Base-by-base conservation (phyloP, 1,140 invertebrate genomes). In the Cherax quadricarinatus region DNA sequence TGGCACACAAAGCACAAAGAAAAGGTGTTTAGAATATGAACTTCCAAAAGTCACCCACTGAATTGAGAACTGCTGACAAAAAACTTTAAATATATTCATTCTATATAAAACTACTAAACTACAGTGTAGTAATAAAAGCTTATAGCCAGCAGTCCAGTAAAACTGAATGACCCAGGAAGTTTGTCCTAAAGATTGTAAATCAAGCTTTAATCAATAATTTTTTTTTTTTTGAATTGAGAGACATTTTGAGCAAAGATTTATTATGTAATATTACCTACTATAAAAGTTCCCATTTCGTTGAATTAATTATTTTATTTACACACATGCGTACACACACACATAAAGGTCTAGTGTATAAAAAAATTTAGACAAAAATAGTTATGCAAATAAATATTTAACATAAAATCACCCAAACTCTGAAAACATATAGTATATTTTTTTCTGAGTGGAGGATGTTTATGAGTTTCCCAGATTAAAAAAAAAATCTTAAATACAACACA, bases 31-130 rank as follows among this genome's bases (percentile, higher is more conserved):
- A 83, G 51, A 83, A 83, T 83, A 83, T n/a, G 51, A 83, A 53
- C 81, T 83, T 83, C 57, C 81, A 57, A n/a, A 81, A 57, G 51
- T 60, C 81, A 83, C 16, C 51, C 57, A 57, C 30, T 57, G 18
- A 21, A 51, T 21, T n/a, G 30, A 60, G 51, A 48, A 83, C 81
- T 83, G 81, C 81, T 57, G 81, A 57, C 81, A 57, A 57, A 57
- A 83, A 83, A n/a, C 81, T 57, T 83, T 83, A n/a, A 60, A 57
- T 83, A 83, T 83, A 83, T n/a, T 60, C n/a, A 83, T 83, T 57
- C 81, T 83, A 53, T 83, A 83, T 83, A 83, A 83, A 83, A 83
- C 81, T 83, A 83, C 51, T 57, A 83, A 83, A 83, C 81, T 57
- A 83, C 51, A 83, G n/a, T 83, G 49, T 60, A 83, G 51, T 83